These are phyloP conservation scores for Manacus vitellinus DNA, from an alignment of 2,113 vertebrate species.

Conservation along the genomic window DNA sequence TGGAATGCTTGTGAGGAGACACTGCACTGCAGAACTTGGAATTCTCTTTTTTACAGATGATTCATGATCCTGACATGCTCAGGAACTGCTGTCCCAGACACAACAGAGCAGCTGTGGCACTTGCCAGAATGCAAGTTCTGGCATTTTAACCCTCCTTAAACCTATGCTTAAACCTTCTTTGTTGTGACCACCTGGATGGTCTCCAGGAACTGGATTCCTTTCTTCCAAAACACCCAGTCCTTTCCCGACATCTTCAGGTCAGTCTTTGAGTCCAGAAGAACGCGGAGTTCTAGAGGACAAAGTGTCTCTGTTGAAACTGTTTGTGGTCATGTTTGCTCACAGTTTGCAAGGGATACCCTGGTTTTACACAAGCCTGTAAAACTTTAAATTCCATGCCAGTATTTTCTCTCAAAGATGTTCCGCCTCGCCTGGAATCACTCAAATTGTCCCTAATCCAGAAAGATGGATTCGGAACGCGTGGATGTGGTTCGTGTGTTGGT, in stretches of 20 bases:
- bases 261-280: neutral
- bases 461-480: rapidly evolving
- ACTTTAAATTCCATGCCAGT: neutral
- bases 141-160: neutral
- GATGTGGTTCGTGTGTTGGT: neutral
- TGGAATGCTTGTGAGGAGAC: neutral
- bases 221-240: neutral
- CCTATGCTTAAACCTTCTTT: neutral
- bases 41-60: neutral
- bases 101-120: neutral
- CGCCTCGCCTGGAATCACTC: neutral
- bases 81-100: neutral
- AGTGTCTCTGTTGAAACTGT: neutral
- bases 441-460: neutral
- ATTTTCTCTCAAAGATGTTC: neutral
- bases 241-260: neutral
- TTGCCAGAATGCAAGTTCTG: neutral
- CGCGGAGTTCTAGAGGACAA: neutral
- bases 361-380: neutral
- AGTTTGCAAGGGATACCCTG: neutral
- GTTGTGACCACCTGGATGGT: neutral
- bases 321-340: neutral
- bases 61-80: neutral
- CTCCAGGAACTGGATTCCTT: neutral
- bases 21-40: neutral